Evolutionary conservation across 2,113 vertebrate species (phyloP).

Genomic region (Mobula hypostoma): DNA sequence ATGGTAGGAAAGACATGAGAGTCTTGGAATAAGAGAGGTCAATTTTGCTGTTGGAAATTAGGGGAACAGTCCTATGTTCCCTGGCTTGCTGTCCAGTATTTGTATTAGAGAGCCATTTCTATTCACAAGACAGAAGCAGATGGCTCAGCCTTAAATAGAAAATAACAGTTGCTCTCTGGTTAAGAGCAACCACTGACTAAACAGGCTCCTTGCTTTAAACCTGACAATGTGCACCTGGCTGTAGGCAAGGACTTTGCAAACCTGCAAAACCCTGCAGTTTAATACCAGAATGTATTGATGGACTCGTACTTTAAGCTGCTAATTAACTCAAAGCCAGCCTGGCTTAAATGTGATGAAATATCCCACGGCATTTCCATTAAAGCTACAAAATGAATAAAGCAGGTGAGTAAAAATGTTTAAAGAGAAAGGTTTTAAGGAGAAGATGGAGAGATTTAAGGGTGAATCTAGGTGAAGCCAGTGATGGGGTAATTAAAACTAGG

Average conservation of each 20-base stretch:
- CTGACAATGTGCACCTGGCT: not conserved
- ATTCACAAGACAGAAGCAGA: not conserved
- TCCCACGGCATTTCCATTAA: not conserved
- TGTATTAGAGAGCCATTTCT: not conserved
- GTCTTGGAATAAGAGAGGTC: not conserved
- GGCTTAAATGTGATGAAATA: not conserved
- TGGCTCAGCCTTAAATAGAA: too few species aligned
- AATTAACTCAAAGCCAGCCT: not conserved
- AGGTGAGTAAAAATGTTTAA: not conserved
- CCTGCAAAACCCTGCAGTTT: not conserved
- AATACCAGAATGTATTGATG: not conserved
- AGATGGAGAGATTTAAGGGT: not conserved
- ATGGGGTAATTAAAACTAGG: not conserved
- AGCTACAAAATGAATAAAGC: not conserved
- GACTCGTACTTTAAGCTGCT: not conserved
- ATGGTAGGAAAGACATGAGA: not conserved
- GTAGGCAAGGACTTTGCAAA: not conserved
- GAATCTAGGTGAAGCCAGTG: not conserved
- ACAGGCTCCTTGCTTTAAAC: not conserved
- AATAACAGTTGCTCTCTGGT: not conserved
- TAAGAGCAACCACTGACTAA: not conserved
- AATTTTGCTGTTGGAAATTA: not conserved
- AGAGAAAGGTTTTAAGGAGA: not conserved
- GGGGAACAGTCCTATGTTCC: not conserved
- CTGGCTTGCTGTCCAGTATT: not conserved